Base-by-base conservation (phyloP, 1,140 invertebrate species). In the Saccostrea cuccullata region DNA sequence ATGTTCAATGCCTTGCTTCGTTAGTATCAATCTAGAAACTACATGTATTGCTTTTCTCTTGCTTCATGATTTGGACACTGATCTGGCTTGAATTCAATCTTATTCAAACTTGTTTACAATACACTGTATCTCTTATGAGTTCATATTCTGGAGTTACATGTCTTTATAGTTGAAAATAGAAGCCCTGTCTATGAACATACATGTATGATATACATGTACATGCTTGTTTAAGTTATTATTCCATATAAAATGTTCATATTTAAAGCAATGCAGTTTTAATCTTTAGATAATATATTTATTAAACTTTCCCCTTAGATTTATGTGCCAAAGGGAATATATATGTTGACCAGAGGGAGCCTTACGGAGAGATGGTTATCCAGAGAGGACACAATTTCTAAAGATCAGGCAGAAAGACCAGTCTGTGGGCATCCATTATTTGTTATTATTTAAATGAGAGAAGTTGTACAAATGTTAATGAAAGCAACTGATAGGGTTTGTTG, bases 251-350 rank as follows among this genome's bases (percentile, higher is more conserved):
- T 47, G 47, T 0, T 47, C 47, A 47, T 47, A 36, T 36, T 36
- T 36, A 36, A 47, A 47, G 47, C 47, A 47, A 47, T 47, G 47
- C 47, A 9, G 47, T 47, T 47, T 47, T 47, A n/a, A 47, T 47
- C 47, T 47, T 6, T 47, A 2, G 9, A 0, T 47, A 47, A 47
- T 2, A 47, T 2, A 8, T 47, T 47, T 47, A 36, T 36, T 60
- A 13, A 11, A 13, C n/a, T 30, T 77, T 36, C 30, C 12, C 15
- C 26, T 15, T 26, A 77, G 70, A 77, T 77, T 77, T 36, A 36
- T 77, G 70, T 77, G 70, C 70, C 70, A 77, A 30, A 77, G 70
- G 70, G 30, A 30, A 15, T 77, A 26, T 77, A 77, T 77, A 77
- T 77, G 70, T 77, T 13, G 70, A 36, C 23, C 70, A 77, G 30